These are phyloP conservation scores for Macroglossus sobrinus DNA, from an alignment of 2,113 vertebrate genomes.

Conservation along the genomic window DNA sequence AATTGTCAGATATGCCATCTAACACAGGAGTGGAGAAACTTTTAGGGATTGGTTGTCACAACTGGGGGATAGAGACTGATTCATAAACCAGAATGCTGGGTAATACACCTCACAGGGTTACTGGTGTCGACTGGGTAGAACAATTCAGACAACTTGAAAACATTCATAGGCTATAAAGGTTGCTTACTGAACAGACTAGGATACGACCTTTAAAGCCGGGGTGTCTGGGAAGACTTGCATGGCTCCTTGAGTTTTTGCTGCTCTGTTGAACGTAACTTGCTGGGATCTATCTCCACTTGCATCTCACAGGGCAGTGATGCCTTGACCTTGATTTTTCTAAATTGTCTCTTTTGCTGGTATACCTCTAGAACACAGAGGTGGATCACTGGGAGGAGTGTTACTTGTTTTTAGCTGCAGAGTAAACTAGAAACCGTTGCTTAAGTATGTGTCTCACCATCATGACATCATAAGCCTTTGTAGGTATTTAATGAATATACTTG, in stretches of 20 bases:
- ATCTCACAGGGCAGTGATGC: background rate
- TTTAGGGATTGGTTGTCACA: background rate
- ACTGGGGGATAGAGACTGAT: background rate
- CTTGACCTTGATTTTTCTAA: background rate
- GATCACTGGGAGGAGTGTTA: background rate
- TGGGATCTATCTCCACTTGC: background rate
- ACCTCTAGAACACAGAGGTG: background rate
- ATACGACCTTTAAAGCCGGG: background rate
- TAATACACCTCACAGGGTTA: background rate
- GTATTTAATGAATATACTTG: background rate
- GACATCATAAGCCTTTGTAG: background rate
- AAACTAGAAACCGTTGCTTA: slow-evolving; percentile 23
- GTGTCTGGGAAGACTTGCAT: background rate
- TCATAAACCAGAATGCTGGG: background rate
- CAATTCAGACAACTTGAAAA: background rate
- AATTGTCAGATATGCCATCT: background rate
- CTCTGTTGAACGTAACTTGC: background rate
- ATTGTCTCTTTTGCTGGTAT: background rate
- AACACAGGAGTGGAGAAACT: background rate
- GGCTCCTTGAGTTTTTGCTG: background rate
- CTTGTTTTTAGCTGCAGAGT: slow-evolving; percentile 6
- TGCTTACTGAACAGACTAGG: background rate
- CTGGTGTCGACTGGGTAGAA: background rate
- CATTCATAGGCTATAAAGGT: background rate
- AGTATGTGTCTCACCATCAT: background rate